Evolutionary conservation across 2,888 invertebrate species (phyloP).

Genomic region (Tubulanus polymorphus): DNA sequence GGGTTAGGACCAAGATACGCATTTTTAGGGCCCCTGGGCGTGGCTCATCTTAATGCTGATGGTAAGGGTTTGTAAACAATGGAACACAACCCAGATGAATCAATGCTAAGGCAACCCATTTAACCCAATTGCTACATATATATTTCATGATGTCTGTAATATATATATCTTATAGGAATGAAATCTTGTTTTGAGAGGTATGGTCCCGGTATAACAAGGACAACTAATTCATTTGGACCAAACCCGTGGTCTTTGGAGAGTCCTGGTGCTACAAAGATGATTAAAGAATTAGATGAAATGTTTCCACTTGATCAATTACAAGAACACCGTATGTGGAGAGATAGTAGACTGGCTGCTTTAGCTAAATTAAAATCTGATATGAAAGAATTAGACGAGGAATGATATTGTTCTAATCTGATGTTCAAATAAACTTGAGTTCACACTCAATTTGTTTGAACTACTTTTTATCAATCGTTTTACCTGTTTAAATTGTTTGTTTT

Average conservation of each 20-base stretch:
- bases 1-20: conserved; percentile 94
- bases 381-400: conserved; percentile 18
- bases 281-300: conserved; percentile 26
- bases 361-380: conserved; percentile 46
- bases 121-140: too few species aligned
- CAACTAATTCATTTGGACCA: conserved; percentile 31
- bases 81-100: too few species aligned
- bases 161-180: conserved; percentile 25
- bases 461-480: too few species aligned
- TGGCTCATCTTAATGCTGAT: conserved; percentile 84
- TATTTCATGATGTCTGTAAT: too few species aligned
- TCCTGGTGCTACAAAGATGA: conserved; percentile 31
- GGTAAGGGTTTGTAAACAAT: too few species aligned
- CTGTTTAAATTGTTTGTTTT: too few species aligned
- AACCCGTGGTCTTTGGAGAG: conserved; percentile 24
- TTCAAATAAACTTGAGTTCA: too few species aligned
- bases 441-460: too few species aligned
- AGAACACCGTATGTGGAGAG: conserved; percentile 40
- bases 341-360: conserved; percentile 39
- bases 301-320: conserved; percentile 36
- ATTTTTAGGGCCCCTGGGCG: conserved; percentile 89
- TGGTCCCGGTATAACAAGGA: conserved; percentile 33
- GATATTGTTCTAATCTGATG: too few species aligned
- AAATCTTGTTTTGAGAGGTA: conserved; percentile 41
- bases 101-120: too few species aligned